Base-by-base conservation (phyloP, 2,888 invertebrate species). In the Reticulitermes lucifugus region DNA sequence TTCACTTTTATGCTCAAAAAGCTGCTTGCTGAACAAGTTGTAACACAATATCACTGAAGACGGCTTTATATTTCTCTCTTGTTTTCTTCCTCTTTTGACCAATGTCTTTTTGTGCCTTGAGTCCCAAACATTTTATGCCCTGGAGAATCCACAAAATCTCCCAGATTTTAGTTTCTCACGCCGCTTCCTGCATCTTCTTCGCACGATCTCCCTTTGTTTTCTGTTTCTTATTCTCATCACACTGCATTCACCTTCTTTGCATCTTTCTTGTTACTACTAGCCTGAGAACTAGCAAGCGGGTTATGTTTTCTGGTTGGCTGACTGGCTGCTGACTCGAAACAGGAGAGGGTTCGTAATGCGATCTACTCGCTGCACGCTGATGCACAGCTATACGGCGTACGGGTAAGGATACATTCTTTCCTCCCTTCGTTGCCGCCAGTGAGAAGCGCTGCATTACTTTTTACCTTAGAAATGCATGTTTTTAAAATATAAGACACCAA, bases 111-210 rank as follows among this genome's bases (percentile, higher is more conserved):
- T 83, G 46, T 81, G 46, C 73, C 81, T 70, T 75, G 75, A 86
- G 86, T 84, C 83, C 81, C 81, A 83, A 86, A 86, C 86, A 86
- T 86, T 86, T 86, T 86, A 86, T 86, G 86, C 84, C 84, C 82
- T 46, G 82, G 81, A 86, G 84, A 86, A 75, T 86, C 73, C 46
- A 51, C 82, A 86, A 84, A 84, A 80, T 80, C 81, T 79, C 85
- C 86, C 83, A 79, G 80, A 83, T 85, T 85, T 83, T 83, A 29
- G 70, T 79, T 85, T 86, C 86, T 84, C 86, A 83, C 85, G 84
- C 85, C 85, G 22, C 55, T 85, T 79, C 75, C 35, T 85, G 22
- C 55, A 46, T 85, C 83, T 65, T 70, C 80, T 79, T 85, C 79
- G 25, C 80, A 75, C 79, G 21, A 70, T 77, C 65, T 79, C 51